Conservation (phyloP, 2,113 vertebrate species). For the Rhabdomys dilectus region DNA sequence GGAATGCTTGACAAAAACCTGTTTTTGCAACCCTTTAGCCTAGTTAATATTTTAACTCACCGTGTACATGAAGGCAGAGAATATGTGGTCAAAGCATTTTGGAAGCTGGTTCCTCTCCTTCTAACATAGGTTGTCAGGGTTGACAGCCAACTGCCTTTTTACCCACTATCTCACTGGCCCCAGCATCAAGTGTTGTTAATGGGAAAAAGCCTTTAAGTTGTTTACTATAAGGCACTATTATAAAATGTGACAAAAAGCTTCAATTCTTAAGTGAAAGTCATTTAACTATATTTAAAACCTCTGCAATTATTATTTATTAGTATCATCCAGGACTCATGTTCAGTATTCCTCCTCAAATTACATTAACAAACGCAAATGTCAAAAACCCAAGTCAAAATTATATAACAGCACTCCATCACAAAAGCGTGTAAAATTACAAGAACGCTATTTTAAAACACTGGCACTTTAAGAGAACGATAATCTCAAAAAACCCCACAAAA, state of each 20-base stretch:
- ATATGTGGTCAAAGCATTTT: not conserved
- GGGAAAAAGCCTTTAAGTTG: slow-evolving; percentile 18
- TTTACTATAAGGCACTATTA: slow-evolving; percentile 51
- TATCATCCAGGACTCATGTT: slow-evolving; percentile 91
- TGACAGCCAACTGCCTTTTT: not conserved
- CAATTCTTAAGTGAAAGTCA: slow-evolving; percentile 81
- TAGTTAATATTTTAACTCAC: slow-evolving; percentile 55
- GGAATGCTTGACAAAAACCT: slow-evolving; percentile 1
- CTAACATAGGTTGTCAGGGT: not conserved
- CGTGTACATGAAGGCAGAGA: not conserved
- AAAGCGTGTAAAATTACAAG: slow-evolving; percentile 91
- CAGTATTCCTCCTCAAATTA: slow-evolving; percentile 90
- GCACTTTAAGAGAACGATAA: slow-evolving; percentile 88
- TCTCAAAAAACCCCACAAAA: slow-evolving; percentile 86
- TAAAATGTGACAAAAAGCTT: slow-evolving; percentile 69
- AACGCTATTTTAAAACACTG: slow-evolving; percentile 90
- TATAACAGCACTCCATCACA: slow-evolving; percentile 91
- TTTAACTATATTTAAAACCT: slow-evolving; percentile 92
- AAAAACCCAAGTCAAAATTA: slow-evolving; percentile 91
- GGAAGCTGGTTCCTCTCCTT: not conserved
- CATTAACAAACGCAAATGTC: slow-evolving; percentile 90
- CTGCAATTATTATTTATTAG: slow-evolving; percentile 93
- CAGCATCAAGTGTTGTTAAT: slow-evolving; percentile 34
- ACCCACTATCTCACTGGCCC: not conserved
- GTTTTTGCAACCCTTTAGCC: slow-evolving; percentile 51